Conservation (phyloP, 2,113 vertebrate genomes). For the Stictonetta naevosa region DNA sequence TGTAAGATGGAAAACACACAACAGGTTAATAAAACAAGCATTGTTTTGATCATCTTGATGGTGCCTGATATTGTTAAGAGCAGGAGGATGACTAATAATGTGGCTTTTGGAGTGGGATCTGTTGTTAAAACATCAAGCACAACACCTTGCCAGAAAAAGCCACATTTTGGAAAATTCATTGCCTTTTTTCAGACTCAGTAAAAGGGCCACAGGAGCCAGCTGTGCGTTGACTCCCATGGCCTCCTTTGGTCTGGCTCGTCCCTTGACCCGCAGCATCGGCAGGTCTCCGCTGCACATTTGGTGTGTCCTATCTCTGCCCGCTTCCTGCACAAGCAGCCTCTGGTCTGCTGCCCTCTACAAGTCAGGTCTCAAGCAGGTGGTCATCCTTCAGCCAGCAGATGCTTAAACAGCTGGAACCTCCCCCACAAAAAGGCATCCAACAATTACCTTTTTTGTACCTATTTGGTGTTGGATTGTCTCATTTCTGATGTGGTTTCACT, state of each 20-base stretch:
- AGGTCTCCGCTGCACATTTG: background rate
- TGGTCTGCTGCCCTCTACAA: background rate
- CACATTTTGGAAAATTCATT: background rate
- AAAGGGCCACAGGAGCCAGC: background rate
- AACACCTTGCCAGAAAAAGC: background rate
- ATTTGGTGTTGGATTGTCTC: background rate
- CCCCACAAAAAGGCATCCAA: background rate
- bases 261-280: background rate
- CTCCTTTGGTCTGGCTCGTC: background rate
- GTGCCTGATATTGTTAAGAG: background rate
- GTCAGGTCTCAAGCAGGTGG: background rate
- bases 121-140: background rate
- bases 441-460: background rate
- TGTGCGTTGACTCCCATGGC: fast-evolving
- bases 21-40: background rate
- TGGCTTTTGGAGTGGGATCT: background rate
- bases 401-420: background rate
- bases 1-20: background rate
- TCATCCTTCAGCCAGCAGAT: background rate
- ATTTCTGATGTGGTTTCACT: background rate
- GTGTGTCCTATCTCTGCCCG: background rate
- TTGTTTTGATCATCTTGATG: background rate
- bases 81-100: background rate
- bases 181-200: background rate
- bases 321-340: background rate